A percentile compares a stretch with the other conserved stretches of the same genome.
phyloP scores from a whole-genome alignment of 1,140 invertebrate genomes.

The Dermatophagoides farinae region DNA sequence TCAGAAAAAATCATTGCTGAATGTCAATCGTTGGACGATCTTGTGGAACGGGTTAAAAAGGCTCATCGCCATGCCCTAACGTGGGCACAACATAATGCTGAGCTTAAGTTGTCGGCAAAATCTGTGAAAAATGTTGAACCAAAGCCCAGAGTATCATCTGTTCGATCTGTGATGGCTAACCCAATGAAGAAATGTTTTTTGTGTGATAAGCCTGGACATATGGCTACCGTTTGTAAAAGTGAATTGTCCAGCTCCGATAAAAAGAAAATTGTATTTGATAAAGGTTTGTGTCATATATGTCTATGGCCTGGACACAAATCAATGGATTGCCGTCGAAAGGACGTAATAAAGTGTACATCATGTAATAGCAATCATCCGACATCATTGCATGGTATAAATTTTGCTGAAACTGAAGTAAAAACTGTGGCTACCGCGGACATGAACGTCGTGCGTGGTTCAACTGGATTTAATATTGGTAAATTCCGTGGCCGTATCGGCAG shows the following conservation, averaged over 20 bases:
- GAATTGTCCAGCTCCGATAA: too few relatives aligned
- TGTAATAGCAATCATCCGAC: background rate
- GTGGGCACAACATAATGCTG: too few relatives aligned
- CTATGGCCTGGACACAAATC: too few relatives aligned
- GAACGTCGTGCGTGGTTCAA: background rate
- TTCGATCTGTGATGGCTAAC: background rate
- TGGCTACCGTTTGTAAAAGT: too few relatives aligned
- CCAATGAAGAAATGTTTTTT: background rate
- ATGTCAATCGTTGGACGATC: too few relatives aligned
- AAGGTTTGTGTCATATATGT: too few relatives aligned
- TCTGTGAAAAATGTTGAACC: background rate
- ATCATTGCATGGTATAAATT: background rate
- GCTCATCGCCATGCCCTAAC: too few relatives aligned
- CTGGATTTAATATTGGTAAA: background rate
- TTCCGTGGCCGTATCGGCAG: background rate
- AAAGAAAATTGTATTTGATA: too few relatives aligned
- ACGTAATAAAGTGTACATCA: background rate
- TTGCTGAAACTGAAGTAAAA: too few relatives aligned
- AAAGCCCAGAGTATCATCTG: background rate
- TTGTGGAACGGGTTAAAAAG: too few relatives aligned
- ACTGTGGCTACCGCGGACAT: background rate
- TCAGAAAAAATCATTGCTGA: too few relatives aligned
- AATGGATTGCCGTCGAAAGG: background rate
- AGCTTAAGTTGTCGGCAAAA: background rate
- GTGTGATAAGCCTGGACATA: too few relatives aligned